phyloP scores from a whole-genome alignment of 2,113 vertebrate species.

The Rhodinocichla rosea region DNA sequence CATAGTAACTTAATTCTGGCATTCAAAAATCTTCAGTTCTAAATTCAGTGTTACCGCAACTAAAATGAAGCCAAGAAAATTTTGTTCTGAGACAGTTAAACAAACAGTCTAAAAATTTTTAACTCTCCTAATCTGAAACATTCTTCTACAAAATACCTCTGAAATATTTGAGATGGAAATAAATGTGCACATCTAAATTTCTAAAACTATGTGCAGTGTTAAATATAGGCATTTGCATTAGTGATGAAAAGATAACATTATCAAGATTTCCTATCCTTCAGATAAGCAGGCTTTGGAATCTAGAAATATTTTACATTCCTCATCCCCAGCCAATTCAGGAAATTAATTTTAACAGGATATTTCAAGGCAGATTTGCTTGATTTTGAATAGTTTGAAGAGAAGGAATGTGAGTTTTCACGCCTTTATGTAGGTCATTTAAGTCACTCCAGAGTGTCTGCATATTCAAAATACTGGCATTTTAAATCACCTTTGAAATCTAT shows the following conservation, averaged over 20 bases:
- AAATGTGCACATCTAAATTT: not conserved
- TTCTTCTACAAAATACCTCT: not conserved
- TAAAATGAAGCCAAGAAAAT: constrained; percentile 25
- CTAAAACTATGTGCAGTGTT: not conserved
- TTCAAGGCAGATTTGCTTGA: not conserved
- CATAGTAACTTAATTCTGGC: not conserved
- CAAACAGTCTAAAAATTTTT: not conserved
- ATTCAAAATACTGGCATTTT: not conserved
- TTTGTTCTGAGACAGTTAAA: not conserved
- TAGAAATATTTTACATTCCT: constrained; percentile 24
- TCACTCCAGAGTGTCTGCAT: not conserved
- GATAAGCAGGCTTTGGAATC: not conserved
- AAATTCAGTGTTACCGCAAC: not conserved
- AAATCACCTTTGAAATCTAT: not conserved
- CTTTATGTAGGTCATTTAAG: not conserved
- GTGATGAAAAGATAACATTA: not conserved
- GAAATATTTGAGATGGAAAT: not conserved
- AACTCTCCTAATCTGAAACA: not conserved
- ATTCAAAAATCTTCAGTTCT: not conserved
- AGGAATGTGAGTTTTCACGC: not conserved
- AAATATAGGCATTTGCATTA: not conserved
- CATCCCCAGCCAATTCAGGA: not conserved
- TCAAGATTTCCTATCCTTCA: not conserved
- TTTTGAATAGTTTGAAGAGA: not conserved
- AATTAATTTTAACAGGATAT: constrained; percentile 14